Conservation (phyloP, 2,888 invertebrate genomes). For the Frankliniella intonsa region DNA sequence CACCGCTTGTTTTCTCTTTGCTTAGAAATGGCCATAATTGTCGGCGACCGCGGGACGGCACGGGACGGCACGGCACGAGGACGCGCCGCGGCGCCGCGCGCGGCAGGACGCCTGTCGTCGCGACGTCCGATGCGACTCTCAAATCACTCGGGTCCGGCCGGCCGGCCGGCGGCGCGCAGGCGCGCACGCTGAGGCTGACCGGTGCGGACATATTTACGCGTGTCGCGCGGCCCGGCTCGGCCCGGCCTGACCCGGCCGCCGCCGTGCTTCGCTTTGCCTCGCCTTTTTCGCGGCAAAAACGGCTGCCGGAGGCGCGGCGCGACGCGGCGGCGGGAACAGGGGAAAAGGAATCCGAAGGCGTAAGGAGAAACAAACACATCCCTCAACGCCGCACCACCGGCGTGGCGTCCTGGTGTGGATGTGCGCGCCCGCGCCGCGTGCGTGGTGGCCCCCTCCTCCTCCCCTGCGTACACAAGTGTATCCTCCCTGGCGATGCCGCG, state of each 20-base stretch:
- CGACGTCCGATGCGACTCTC: constrained; percentile 4
- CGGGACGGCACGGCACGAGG: background rate
- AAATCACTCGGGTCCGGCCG: background rate
- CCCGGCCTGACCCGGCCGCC: background rate
- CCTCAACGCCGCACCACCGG: background rate
- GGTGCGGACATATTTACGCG: too few species aligned
- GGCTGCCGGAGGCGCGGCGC: background rate
- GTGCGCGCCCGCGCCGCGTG: too few species aligned
- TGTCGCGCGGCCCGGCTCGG: background rate
- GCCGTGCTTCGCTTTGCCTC: background rate
- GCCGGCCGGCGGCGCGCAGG: background rate
- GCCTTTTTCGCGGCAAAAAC: too few species aligned
- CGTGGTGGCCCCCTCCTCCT: too few species aligned
- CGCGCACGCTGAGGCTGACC: too few species aligned
- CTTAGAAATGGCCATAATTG: constrained; percentile 20
- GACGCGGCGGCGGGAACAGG: background rate
- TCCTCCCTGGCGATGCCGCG: too few species aligned
- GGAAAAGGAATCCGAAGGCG: background rate
- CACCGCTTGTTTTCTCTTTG: constrained; percentile 8
- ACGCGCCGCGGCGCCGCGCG: too few species aligned
- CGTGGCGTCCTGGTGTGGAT: background rate
- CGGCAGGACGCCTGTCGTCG: background rate
- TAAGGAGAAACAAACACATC: background rate
- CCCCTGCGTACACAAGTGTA: too few species aligned
- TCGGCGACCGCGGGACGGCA: background rate